These are phyloP conservation scores for Paramisgurnus dabryanus DNA, from an alignment of 2,113 vertebrate species.

Conservation along the genomic window DNA sequence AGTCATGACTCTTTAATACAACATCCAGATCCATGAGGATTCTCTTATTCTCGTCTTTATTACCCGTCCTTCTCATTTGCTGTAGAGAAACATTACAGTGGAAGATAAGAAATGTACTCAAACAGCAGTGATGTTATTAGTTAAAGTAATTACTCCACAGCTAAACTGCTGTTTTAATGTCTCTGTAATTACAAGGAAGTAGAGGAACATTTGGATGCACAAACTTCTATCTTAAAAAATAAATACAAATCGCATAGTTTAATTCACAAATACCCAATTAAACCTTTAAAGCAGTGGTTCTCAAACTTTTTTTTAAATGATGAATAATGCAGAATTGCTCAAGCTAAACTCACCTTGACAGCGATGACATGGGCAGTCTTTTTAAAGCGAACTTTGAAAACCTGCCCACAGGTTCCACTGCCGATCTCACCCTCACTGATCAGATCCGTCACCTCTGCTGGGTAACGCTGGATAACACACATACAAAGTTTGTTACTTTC, in stretches of 20 bases:
- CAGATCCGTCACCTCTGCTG: conserved; percentile 89
- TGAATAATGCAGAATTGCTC: no score
- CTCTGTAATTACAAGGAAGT: conserved; percentile 13
- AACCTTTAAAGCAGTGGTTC: no score
- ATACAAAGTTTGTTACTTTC: neutral
- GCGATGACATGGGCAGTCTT: conserved; percentile 89
- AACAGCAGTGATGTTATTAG: conserved; percentile 20
- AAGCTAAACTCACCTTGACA: conserved; percentile 81
- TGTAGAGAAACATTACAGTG: conserved; percentile 55
- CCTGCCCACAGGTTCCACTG: conserved; percentile 94
- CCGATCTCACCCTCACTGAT: conserved; percentile 93
- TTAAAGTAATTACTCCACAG: conserved; percentile 29
- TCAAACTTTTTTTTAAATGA: no score
- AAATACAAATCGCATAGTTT: no score
- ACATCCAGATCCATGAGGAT: conserved; percentile 96
- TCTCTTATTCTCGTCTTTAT: conserved; percentile 93
- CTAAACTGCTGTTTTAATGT: conserved; percentile 7
- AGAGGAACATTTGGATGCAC: neutral
- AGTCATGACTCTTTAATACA: conserved; percentile 94
- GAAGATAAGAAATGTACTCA: neutral
- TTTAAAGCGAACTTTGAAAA: conserved; percentile 93
- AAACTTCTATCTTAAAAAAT: neutral
- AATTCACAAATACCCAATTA: no score
- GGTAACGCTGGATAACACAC: conserved; percentile 78
- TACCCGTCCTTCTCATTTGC: conserved; percentile 96